A percentile compares a stretch with the other conserved stretches of the same genome.
phyloP scores from a whole-genome alignment of 2,797 vertebrate genomes.

The Sylvilagus floridanus region DNA sequence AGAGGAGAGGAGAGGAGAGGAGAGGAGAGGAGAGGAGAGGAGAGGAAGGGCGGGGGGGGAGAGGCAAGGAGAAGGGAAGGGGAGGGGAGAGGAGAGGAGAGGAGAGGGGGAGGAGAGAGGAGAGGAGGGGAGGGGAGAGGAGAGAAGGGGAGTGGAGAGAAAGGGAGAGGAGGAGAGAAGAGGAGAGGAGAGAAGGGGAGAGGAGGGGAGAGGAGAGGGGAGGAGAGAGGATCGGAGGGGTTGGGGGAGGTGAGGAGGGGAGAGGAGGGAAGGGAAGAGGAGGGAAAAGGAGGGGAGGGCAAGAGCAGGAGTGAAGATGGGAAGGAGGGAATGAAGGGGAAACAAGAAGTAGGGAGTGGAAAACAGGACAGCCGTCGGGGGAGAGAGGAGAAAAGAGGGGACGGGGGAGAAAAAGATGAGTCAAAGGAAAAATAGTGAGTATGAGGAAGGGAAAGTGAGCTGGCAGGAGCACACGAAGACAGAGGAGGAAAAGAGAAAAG shows the following conservation, averaged over 20 bases:
- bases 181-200: not conserved
- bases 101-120: too few species aligned
- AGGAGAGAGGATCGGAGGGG: not conserved
- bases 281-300: too few species aligned
- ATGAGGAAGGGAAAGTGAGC: not conserved
- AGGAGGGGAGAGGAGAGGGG: too few species aligned
- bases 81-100: not conserved
- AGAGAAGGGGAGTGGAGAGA: not conserved
- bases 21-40: not conserved
- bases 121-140: not conserved
- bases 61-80: not conserved
- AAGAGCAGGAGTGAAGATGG: too few species aligned
- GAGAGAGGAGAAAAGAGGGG: not conserved
- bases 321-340: accelerated
- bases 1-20: not conserved
- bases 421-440: not conserved
- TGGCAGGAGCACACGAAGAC: not conserved
- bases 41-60: accelerated
- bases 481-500: not conserved
- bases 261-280: too few species aligned
- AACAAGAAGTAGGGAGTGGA: not conserved
- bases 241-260: not conserved
- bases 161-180: not conserved
- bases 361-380: not conserved
- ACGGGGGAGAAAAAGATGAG: not conserved